Base-by-base conservation (phyloP, 2,888 invertebrate genomes). In the Cistogaster globosa region DNA sequence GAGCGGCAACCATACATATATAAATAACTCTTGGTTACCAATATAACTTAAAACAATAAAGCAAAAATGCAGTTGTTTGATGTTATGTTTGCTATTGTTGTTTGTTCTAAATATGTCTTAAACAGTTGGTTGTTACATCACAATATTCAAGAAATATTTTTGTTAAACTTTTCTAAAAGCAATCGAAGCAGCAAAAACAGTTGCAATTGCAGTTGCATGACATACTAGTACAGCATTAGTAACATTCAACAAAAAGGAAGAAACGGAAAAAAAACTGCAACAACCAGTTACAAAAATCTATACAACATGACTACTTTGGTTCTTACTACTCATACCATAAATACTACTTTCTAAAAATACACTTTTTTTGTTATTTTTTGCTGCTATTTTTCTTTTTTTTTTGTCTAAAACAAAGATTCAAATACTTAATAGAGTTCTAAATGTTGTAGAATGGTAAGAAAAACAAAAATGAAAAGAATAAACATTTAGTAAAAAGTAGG, bases 21-120 rank as follows among this genome's bases (percentile, higher is more conserved):
- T 18, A n/a, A 20, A 26, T 55, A 45, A 68, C 20, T 63, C 22
- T 32, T 71, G 71, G n/a, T 71, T 71, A 22, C 58, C 26, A 20
- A 60, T 71, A 72, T 60, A 80, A 72, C 74, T 74, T 72, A 67
- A 76, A 38, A 69, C 48, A 79, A 58, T 58, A 67, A 51, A 65
- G 14, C 75, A 55, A 74, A 85, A 48, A 51, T 68, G 69, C 82
- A 75, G 71, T 75, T 76, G 76, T 42, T 72, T 11, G 58, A 53
- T 57, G 62, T 57, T 60, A 55, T 53, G 65, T 26, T 60, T 60
- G 63, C 42, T 60, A 65, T 78, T 85, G 75, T 82, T 82, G 75
- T 82, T 82, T 82, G 82, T 85, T 85, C 82, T 85, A 85, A 85
- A 85, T 85, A 82, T 75, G 82, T 82, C 82, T 85, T 67, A 84